Evolutionary conservation across 2,888 invertebrate species (phyloP).

Genomic region (Tetramorium bicarinatum): DNA sequence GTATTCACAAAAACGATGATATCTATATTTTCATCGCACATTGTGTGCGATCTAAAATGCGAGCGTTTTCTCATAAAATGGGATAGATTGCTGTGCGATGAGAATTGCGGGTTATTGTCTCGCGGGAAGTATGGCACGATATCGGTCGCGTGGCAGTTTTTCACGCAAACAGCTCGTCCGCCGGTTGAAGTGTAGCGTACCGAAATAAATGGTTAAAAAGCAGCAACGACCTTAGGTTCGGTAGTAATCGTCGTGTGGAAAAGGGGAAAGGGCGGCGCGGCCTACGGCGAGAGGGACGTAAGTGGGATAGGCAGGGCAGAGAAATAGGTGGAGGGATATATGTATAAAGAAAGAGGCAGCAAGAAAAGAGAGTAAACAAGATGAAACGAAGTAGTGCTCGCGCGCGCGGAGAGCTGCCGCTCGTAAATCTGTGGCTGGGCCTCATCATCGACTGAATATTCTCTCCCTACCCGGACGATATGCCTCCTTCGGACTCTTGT

Average conservation of each 20-base stretch:
- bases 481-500: slow-evolving; percentile 33
- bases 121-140: background rate
- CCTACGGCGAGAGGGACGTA: slow-evolving; percentile 40
- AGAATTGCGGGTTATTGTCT: slow-evolving; percentile 31
- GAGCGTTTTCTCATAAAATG: background rate
- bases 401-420: slow-evolving; percentile 79
- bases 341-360: slow-evolving; percentile 53
- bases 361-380: slow-evolving; percentile 80
- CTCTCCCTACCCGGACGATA: slow-evolving; percentile 49
- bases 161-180: slow-evolving; percentile 56
- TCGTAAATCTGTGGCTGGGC: slow-evolving; percentile 84
- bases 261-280: slow-evolving; percentile 56
- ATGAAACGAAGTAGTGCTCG: slow-evolving; percentile 75
- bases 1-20: background rate
- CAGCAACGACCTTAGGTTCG: slow-evolving; percentile 63
- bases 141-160: slow-evolving; percentile 81
- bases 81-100: background rate
- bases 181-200: slow-evolving; percentile 51
- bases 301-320: slow-evolving; percentile 51
- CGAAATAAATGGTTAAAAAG: slow-evolving; percentile 67
- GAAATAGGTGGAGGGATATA: slow-evolving; percentile 55
- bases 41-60: background rate
- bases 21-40: no score
- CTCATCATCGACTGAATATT: slow-evolving; percentile 83
- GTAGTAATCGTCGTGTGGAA: slow-evolving; percentile 67